Percentiles rank a stretch among this genome's conserved stretches.
These are phyloP conservation scores for Cebidichthys violaceus DNA, from an alignment of 2,113 vertebrate genomes.

Conservation along the genomic window DNA sequence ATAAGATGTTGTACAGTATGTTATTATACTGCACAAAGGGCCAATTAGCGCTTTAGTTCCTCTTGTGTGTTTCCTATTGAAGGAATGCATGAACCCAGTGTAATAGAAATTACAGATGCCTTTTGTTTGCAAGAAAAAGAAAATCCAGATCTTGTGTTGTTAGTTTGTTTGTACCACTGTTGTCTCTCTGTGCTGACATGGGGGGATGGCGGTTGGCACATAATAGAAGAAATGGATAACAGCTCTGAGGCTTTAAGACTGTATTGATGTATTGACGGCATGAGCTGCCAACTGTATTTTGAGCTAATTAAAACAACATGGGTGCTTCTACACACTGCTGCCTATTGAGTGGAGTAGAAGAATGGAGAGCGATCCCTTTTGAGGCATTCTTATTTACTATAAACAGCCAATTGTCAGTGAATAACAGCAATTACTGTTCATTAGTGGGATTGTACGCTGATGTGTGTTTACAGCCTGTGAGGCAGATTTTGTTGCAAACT, in stretches of 20 bases:
- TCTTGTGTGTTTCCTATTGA: constrained; percentile 31
- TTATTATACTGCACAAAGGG: constrained; percentile 50
- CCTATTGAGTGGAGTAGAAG: constrained; percentile 30
- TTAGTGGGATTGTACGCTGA: constrained; percentile 8
- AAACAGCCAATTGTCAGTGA: constrained; percentile 30
- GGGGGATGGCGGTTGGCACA: neutral
- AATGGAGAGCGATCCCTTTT: constrained; percentile 31
- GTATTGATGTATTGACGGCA: constrained; percentile 42
- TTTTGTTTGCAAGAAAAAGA: constrained; percentile 20
- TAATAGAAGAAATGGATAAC: constrained; percentile 30
- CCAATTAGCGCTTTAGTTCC: constrained; percentile 56
- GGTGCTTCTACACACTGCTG: constrained; percentile 21
- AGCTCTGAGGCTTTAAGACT: constrained; percentile 30
- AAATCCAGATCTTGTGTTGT: constrained; percentile 25
- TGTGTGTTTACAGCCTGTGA: constrained; percentile 17
- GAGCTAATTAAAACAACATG: constrained; percentile 55
- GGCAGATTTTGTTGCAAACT: neutral
- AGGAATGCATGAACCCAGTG: neutral
- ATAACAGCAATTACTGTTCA: constrained; percentile 31
- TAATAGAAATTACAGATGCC: constrained; percentile 9
- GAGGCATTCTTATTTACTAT: constrained; percentile 46
- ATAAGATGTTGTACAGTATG: constrained; percentile 54
- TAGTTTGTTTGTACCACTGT: constrained; percentile 1
- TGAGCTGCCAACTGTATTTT: constrained; percentile 31
- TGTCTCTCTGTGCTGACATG: neutral